Conservation (phyloP, 2,797 vertebrate species). For the Hirundo rustica region DNA sequence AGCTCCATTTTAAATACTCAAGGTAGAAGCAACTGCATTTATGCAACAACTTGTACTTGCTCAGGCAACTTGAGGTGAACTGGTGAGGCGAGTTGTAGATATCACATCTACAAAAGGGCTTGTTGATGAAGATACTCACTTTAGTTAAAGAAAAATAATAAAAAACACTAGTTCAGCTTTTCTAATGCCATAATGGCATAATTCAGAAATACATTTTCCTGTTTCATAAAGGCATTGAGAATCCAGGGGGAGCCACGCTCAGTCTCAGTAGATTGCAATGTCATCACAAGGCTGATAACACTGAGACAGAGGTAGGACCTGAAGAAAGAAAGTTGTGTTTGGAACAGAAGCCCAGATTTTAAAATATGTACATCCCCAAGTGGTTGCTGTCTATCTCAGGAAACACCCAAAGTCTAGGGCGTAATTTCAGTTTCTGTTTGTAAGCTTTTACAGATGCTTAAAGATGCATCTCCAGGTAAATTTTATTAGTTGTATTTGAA, state of each 20-base stretch:
- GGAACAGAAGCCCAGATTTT: neutral
- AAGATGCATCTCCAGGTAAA: neutral
- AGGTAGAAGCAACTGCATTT: neutral
- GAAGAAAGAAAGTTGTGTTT: neutral
- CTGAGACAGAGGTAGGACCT: neutral
- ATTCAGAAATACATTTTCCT: neutral
- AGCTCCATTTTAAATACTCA: neutral
- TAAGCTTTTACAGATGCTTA: neutral
- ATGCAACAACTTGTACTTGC: neutral
- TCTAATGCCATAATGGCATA: neutral
- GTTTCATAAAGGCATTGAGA: neutral
- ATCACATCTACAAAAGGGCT: neutral
- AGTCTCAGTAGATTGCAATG: neutral
- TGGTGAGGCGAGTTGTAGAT: neutral
- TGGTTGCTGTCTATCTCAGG: neutral
- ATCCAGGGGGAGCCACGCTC: fast-evolving
- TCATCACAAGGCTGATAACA: neutral
- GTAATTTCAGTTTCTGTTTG: neutral
- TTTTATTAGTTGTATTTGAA: neutral
- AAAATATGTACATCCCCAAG: neutral
- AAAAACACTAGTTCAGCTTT: neutral
- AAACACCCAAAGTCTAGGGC: neutral
- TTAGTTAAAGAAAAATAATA: neutral
- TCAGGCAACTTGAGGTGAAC: neutral
- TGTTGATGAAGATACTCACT: neutral